Base-by-base conservation (phyloP, 2,113 vertebrate genomes). In the Gallinago paraguaiae region DNA sequence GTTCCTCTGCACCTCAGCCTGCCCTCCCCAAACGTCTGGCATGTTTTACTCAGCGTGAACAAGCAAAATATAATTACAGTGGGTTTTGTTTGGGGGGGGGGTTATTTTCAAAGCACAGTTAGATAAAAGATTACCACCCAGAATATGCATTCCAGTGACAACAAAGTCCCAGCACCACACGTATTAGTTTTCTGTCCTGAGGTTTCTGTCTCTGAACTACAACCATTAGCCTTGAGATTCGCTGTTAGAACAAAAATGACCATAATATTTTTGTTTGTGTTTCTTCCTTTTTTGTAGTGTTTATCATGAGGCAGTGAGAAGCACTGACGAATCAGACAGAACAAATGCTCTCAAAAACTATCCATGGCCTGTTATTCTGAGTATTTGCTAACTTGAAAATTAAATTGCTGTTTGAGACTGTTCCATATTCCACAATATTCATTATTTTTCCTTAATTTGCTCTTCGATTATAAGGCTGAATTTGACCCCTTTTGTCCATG, bases 321-420 rank as follows among this genome's bases (percentile, higher is more conserved):
- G 39, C 65, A 88, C 61, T 87, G 70, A 90, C 86, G 94, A 94
- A 98, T 95, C 93, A 95, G 81, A 46, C 78, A 53, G 94, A 96
- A 72, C 70, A 97, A 97, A 96, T 64, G 59, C 76, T 93, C 83
- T 96, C 86, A 96, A 82, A 97, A 95, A 37, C 85, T 71, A 86
- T 76, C 91, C 69, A 56, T 76, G 19, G 50, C 67, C 63, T 71
- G 35, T 90, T 83, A 71, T 28, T 91, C 46, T 60, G 11, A 71
- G 35, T 59, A 80, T 75, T 88, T 87, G 72, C 41, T 93, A 94
- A 91, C 50, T 83, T 81, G 64, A 72, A 88, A 86, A 86, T 72
- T 74, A 76, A 93, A 83, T 86, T 90, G 51, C 18, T 16, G 14
- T 82, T 77, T 78, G 22, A 64, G 43, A 81, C 45, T 41, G 30